Evolutionary conservation across 2,888 invertebrate genomes (phyloP).

Genomic region (Rhagonycha lutea): DNA sequence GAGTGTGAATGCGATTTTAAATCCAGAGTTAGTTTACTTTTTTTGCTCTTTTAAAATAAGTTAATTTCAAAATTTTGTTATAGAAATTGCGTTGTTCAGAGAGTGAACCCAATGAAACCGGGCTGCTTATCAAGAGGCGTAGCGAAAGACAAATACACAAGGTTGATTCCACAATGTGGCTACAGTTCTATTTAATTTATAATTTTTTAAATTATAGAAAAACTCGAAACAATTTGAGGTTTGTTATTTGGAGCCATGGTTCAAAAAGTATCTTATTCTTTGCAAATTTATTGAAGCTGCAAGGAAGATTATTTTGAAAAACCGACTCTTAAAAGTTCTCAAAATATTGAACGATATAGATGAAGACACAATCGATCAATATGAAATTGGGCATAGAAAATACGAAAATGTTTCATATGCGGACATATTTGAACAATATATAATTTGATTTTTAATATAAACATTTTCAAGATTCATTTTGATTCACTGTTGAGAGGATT

Average conservation of each 20-base stretch:
- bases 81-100: not conserved
- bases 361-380: slow-evolving; percentile 27
- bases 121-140: slow-evolving; percentile 35
- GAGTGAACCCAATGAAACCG: slow-evolving; percentile 1
- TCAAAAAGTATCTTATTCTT: slow-evolving; percentile 42
- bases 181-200: not conserved
- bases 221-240: slow-evolving; percentile 4
- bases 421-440: slow-evolving; percentile 32
- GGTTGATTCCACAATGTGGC: slow-evolving; percentile 14
- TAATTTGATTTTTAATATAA: slow-evolving; percentile 8
- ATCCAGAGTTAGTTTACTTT: not conserved
- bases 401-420: slow-evolving; percentile 33
- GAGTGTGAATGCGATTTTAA: slow-evolving; percentile 31
- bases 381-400: slow-evolving; percentile 28
- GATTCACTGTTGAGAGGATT: slow-evolving; percentile 4
- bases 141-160: slow-evolving; percentile 37
- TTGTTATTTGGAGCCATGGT: slow-evolving; percentile 46
- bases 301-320: slow-evolving; percentile 41
- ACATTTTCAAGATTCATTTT: slow-evolving; percentile 13
- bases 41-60: not conserved
- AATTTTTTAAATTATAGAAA: slow-evolving; percentile 22
- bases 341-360: slow-evolving; percentile 36
- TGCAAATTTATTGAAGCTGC: slow-evolving; percentile 46
- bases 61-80: not conserved
- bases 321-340: slow-evolving; percentile 43